phyloP scores from a whole-genome alignment of 2,113 vertebrate genomes.

The Chunga burmeisteri region DNA sequence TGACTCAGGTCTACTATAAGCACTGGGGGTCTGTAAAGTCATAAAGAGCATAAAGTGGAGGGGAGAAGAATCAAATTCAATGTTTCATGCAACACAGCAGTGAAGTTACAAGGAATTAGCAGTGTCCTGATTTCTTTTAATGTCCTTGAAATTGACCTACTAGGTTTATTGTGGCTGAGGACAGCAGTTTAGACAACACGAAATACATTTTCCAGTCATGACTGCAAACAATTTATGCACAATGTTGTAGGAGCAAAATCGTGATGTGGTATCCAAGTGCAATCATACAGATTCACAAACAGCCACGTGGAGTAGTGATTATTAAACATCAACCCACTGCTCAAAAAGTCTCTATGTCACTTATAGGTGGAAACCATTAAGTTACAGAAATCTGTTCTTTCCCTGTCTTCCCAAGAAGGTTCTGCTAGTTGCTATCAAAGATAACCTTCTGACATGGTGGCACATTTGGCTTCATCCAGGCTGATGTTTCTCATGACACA shows the following conservation, averaged over 20 bases:
- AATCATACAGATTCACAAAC: background rate
- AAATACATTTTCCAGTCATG: background rate
- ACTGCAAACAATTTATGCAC: background rate
- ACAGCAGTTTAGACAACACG: background rate
- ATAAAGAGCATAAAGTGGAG: rapidly evolving
- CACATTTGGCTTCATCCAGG: background rate
- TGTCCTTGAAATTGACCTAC: background rate
- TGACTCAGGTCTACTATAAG: background rate
- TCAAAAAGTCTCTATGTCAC: background rate
- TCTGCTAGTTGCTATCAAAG: background rate
- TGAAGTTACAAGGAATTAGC: background rate
- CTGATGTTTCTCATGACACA: background rate
- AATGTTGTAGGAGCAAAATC: background rate
- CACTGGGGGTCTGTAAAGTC: background rate
- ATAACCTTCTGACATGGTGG: background rate
- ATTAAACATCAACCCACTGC: background rate
- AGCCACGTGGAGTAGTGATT: background rate
- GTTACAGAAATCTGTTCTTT: background rate
- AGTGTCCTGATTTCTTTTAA: background rate
- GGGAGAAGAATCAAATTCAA: background rate
- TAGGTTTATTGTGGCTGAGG: background rate
- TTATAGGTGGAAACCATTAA: background rate
- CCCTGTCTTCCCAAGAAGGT: background rate
- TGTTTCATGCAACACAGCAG: background rate
- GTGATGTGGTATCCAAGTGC: background rate